Evolutionary conservation across 2,888 invertebrate genomes (phyloP), one percentile per base, ranked within the genome.

Genomic region (Lissocephala sabroskyi): DNA sequence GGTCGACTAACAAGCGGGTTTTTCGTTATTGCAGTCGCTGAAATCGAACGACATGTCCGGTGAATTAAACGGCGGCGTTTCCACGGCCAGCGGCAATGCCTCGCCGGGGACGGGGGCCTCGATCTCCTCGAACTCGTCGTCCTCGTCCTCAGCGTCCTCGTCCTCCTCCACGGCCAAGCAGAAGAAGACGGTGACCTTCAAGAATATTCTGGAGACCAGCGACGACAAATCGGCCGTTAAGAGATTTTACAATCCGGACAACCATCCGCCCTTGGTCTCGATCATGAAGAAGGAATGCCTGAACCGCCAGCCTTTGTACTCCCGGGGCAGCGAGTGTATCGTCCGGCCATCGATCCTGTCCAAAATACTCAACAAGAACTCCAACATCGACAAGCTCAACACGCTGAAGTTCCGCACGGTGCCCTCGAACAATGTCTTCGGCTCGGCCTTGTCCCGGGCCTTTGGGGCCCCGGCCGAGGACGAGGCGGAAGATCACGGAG

Each of bases 131-230:
- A 26, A 40, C 29, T 43, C 29, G 29, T 41, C 32, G 30, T 49
- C 59, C 5, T 9, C 42, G 13, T 9, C 23, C 11, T 18, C 37
- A 17, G 30, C 48, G 11, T 41, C 50, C 11, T 49, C 55, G 17
- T 35, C 45, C 3, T 16, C 42, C 7, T 16, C 62, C 6, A 54
- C 56, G 29, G 46, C 47, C 3, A 78, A 77, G 45, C 80, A 87
- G 49, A 89, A 88, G 81, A 89, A 89, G 84, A 89, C 89, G 37
- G 89, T 89, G 16, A 89, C 89, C 44, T 89, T 89, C 82, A 89
- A 89, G 57, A 88, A 87, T 62, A 87, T 88, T 49, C 79, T 83
- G 28, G 89, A 89, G 76, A 88, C 88, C 57, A 89, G 89, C 79
- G 88, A 88, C 81, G 89, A 89, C 74, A 86, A 87, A 65, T 86